Base-by-base conservation (phyloP, 53 echinoderm and acorn worm genomes). In the Henricia sp. region DNA sequence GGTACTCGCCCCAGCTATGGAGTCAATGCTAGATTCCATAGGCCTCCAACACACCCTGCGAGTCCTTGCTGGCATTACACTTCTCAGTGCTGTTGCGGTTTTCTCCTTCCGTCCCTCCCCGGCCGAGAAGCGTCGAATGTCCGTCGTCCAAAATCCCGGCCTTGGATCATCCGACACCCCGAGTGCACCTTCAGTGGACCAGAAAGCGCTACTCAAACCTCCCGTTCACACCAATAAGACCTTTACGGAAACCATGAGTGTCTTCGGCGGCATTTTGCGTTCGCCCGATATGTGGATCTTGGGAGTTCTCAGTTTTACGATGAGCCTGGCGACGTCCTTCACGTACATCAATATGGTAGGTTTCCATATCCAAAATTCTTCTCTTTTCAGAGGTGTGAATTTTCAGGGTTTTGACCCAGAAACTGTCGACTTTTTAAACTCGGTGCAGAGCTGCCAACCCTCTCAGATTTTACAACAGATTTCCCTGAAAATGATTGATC, bases 301-400 rank as follows among this genome's bases (percentile, higher is more conserved):
- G 33, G 39, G 57, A 9, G 50, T 0, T 0, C 28, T 64, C 2
- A 60, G 80, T 13, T n/a, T 80, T 1, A 50, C 36, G 25, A 33
- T 80, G 16, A 63, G 80, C 46, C 29, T 80, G 12, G 80, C 80
- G 2, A 63, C 80, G 6, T 48, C 63, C 44, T 80, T 80, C 51
- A 64, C 80, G 21, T 80, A 63, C 50, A 63, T 80, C 63, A 63
- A 80, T 17, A 80, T 80, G 80, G 80, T 80, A 80, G 64, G 80
- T 80, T 10, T 8, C 23, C 6, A 9, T 38, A 23, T 12, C 33
- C 36, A 17, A 17, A 34, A 36, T 64, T 19, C 16, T 64, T 30
- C 33, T 64, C 19, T 39, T 67, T n/a, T 56, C 53, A 53, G 53
- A 23, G 53, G 23, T 53, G 53, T n/a, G 53, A 53, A n/a, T 53